phyloP scores from a whole-genome alignment of 2,113 vertebrate species.

The Cercocebus atys region DNA sequence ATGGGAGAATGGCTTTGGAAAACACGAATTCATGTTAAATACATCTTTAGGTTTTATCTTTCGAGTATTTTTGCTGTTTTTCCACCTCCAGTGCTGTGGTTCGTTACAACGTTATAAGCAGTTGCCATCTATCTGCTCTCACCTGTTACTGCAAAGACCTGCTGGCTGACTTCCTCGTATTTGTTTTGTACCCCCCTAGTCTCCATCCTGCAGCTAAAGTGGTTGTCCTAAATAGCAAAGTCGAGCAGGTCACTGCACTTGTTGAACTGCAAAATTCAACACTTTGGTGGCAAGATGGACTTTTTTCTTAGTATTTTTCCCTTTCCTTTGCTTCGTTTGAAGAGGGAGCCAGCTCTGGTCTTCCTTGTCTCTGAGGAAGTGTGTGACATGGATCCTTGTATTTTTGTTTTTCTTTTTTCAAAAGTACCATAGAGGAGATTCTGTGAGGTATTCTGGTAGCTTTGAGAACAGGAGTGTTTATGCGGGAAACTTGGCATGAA shows the following conservation, averaged over 20 bases:
- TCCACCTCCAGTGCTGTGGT: neutral
- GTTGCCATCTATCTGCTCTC: neutral
- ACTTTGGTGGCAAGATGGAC: neutral
- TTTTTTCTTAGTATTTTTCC: neutral
- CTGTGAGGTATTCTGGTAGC: neutral
- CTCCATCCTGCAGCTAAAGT: neutral
- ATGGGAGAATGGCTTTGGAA: neutral
- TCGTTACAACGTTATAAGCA: no score
- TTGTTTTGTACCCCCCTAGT: neutral
- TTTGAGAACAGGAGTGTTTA: neutral
- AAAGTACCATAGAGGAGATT: neutral
- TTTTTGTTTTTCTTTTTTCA: conserved; percentile 28
- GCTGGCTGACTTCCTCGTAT: neutral
- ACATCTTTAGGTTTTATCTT: neutral
- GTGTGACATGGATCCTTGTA: neutral
- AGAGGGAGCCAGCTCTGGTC: neutral
- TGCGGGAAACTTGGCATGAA: neutral
- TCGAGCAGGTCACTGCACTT: neutral
- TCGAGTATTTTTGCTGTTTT: neutral
- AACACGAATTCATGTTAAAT: neutral
- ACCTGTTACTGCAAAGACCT: neutral
- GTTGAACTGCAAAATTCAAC: neutral
- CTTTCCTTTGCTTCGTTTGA: neutral
- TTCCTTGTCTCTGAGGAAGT: neutral
- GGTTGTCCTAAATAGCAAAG: neutral